Evolutionary conservation across 2,797 vertebrate species (phyloP), one percentile per base, ranked within the genome.

Genomic region (Dendrocincla tyrannina): DNA sequence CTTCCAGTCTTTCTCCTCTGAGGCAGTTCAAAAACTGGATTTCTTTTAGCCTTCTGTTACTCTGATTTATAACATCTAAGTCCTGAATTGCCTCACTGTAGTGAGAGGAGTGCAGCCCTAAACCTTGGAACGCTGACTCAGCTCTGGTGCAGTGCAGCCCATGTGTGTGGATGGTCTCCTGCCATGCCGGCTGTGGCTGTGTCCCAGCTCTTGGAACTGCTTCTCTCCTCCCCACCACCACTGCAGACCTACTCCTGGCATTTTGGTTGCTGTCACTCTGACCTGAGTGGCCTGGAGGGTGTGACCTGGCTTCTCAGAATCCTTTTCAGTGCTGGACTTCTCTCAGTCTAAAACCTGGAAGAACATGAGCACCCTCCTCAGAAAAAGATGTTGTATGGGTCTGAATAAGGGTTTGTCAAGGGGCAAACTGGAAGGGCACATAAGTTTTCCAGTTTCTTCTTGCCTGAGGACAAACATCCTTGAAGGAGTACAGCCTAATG

Each of bases 101-200:
- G 33, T 9, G 35, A 7, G 28, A 22, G 41, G 18, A 53, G 17
- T 4, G 25, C 42, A 72, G n/a, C 20, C 7, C 7, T 37, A 44
- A 33, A 52, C 27, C 25, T 17, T 35, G 17, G 19, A 81, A 74
- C 6, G 0, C 6, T 3, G 0, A 11, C 22, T 74, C 35, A 37
- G 6, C 10, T 39, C 42, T 39, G 23, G 39, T 1, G 4, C 37
- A 28, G 1, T 5, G 49, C 32, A 68, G 56, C 9, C 68, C 7
- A 0, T 7, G n/a, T 35, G 39, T 53, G 50, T 35, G 64, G 53
- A 3, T 15, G 46, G 37, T 32, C 23, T 80, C 15, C 5, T 2
- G 33, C 47, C 4, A 0, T 23, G 63, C 17, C 41, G 44, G 11
- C 3, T 18, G n/a, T 63, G 52, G 18, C 78, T 56, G 35, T 30